A percentile compares a stretch with the other conserved stretches of the same genome.
phyloP scores from a whole-genome alignment of 1,140 invertebrate species.

The Papilio helenus region DNA sequence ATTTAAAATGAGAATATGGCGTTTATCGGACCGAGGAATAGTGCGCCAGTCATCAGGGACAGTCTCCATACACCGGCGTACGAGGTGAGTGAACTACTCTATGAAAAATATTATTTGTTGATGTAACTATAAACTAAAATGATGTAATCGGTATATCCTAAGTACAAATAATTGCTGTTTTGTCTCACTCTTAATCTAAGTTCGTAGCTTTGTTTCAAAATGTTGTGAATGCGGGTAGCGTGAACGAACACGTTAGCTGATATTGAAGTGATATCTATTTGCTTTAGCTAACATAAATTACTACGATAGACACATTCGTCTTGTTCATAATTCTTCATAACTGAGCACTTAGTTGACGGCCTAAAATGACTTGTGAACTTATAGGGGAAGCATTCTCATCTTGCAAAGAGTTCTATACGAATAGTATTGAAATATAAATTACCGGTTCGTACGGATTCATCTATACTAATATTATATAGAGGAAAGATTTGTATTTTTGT shows the following conservation, averaged over 20 bases:
- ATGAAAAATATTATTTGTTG: background rate
- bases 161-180: slow-evolving; percentile 15
- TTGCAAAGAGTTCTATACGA: background rate
- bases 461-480: no score
- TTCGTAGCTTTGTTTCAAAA: slow-evolving; percentile 6
- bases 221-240: slow-evolving; percentile 26
- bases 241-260: slow-evolving; percentile 21
- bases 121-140: slow-evolving; percentile 14
- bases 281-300: background rate
- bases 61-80: slow-evolving; percentile 85
- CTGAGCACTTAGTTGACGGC: background rate
- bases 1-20: slow-evolving; percentile 77
- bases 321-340: background rate
- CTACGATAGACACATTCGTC: background rate
- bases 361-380: no score
- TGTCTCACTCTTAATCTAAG: slow-evolving; percentile 23
- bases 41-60: slow-evolving; percentile 83
- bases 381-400: no score
- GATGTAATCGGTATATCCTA: slow-evolving; percentile 21
- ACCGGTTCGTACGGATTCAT: background rate
- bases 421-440: background rate
- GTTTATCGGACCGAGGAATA: slow-evolving; percentile 83
- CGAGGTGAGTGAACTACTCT: slow-evolving; percentile 76
- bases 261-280: slow-evolving; percentile 19
- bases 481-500: no score